Conservation (phyloP, 2,888 invertebrate genomes). For the Plagiodera versicolora region DNA sequence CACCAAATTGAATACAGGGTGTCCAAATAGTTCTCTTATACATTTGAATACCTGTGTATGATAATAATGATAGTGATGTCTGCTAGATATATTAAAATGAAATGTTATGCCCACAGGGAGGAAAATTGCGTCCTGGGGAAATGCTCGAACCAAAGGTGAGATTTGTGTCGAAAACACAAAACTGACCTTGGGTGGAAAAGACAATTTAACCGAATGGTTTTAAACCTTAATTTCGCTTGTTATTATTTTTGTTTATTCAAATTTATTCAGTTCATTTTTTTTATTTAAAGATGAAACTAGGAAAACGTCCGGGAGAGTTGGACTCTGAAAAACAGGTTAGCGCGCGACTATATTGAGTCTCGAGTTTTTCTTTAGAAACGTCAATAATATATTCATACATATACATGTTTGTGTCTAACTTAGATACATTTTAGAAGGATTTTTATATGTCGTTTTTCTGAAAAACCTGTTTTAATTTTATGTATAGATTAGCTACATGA, state of each 20-base stretch:
- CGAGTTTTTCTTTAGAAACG: conserved; percentile 34
- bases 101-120: conserved; percentile 63
- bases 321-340: conserved; percentile 69
- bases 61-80: conserved; percentile 20
- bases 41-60: no score
- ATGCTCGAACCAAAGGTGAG: conserved; percentile 76
- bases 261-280: conserved; percentile 53
- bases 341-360: conserved; percentile 39
- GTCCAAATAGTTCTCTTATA: no score
- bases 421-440: conserved; percentile 27
- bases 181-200: conserved; percentile 49
- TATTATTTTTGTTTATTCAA: conserved; percentile 34
- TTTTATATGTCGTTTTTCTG: conserved; percentile 34
- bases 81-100: conserved; percentile 29
- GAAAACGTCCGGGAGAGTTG: conserved; percentile 80
- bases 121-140: conserved; percentile 79
- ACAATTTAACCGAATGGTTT: conserved; percentile 38
- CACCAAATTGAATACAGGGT: conserved; percentile 9
- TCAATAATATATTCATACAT: conserved; percentile 33
- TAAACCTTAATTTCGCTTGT: conserved; percentile 31
- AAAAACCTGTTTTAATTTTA: conserved; percentile 39
- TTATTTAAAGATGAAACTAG: conserved; percentile 65
- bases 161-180: conserved; percentile 61
- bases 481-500: conserved; percentile 40
- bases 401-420: conserved; percentile 55